Evolutionary conservation across 2,797 vertebrate genomes (phyloP), one percentile per base, ranked within the genome.

Genomic region (Xerus rutilus): DNA sequence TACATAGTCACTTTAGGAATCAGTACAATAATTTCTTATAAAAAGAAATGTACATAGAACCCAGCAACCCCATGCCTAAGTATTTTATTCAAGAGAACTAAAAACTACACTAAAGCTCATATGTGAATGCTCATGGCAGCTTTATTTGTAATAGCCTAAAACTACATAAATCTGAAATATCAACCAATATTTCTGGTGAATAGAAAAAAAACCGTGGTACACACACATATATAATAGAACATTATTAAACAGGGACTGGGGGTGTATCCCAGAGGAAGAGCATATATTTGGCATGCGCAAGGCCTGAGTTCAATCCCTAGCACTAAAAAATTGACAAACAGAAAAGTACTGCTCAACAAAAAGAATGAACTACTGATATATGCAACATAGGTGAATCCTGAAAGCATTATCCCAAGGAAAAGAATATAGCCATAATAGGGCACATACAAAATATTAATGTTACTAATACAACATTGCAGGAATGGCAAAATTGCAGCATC

Each of bases 81-180:
- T 59, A 86, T 54, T 77, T 62, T 84, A 90, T 14, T 28, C 43
- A 39, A 57, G 28, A 96, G 20, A 83, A 86, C 67, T 82, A 77
- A 93, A 89, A 93, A 54, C 32, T 67, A 95, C 25, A 84, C 10
- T 43, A 64, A 79, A 20, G 57, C n/a, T 32, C 67, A 9, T n/a
- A 59, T 18, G 65, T 62, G 12, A 84, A 86, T 47, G 14, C 54
- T 84, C 73, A 64, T 2, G 82, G 43, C 10, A 84, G 79, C 35
- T 91, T 85, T 39, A 74, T 78, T 85, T 35, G 28, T 43, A 59
- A 88, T 13, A 35, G 57, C 14, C 69, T 87, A 86, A 28, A 93
- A 96, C 15, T 65, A 28, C 39, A 81, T 30, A 72, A 15, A 35
- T 77, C 0, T 32, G 23, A 95, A 92, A 67, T 65, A 64, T 35